Evolutionary conservation across 2,797 vertebrate genomes (phyloP).

Genomic region (Paguma larvata): DNA sequence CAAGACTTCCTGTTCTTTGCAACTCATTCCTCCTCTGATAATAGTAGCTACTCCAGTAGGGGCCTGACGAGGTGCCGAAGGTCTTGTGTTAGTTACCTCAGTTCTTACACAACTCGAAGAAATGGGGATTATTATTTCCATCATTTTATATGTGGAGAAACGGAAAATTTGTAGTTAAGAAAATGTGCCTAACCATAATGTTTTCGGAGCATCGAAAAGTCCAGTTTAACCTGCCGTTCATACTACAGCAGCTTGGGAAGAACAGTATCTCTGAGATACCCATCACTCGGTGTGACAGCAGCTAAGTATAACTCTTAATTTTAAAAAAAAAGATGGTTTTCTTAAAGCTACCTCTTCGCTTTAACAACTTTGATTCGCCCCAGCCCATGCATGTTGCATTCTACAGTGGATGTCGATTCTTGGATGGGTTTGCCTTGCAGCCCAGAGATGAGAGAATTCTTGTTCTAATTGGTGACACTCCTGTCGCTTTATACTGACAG

Average conservation of each 20-base stretch:
- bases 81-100: not conserved
- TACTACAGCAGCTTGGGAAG: not conserved
- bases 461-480: not conserved
- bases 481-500: not conserved
- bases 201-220: not conserved
- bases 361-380: not conserved
- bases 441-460: not conserved
- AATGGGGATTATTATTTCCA: not conserved
- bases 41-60: not conserved
- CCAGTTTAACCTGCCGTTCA: not conserved
- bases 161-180: not conserved
- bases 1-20: not conserved
- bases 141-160: not conserved
- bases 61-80: not conserved
- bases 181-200: not conserved
- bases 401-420: not conserved
- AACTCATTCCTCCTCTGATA: not conserved
- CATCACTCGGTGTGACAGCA: not conserved
- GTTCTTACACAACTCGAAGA: not conserved
- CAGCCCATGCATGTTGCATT: not conserved
- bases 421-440: not conserved
- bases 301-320: not conserved
- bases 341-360: not conserved
- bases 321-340: constrained; percentile 31
- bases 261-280: not conserved